These are phyloP conservation scores for Perodicticus potto DNA, from an alignment of 2,797 vertebrate genomes.

Conservation along the genomic window DNA sequence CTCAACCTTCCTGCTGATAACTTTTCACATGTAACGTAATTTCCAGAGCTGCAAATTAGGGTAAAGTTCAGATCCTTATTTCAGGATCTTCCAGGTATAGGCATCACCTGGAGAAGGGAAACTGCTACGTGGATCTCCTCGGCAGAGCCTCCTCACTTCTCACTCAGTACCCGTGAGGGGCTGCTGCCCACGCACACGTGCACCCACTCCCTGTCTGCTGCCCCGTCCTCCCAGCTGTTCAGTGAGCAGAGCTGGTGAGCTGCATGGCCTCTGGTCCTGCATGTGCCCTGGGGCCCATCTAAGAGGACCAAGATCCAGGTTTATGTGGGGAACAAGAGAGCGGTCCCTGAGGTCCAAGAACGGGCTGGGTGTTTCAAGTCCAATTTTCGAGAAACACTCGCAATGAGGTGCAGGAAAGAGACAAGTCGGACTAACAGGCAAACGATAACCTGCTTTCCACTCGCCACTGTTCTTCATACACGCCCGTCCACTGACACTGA, in stretches of 20 bases:
- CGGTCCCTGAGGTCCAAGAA: too few species aligned
- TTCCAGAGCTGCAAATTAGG: not conserved
- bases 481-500: not conserved
- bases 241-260: accelerated
- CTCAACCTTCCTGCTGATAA: not conserved
- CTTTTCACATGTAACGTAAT: not conserved
- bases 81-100: not conserved
- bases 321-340: not conserved
- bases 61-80: not conserved
- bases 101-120: not conserved
- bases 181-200: accelerated
- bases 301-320: not conserved
- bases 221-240: not conserved
- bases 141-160: not conserved
- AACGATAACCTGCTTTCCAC: not conserved
- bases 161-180: not conserved
- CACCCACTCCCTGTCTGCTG: not conserved
- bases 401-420: not conserved
- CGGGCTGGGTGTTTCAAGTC: not conserved
- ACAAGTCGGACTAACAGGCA: not conserved
- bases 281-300: not conserved
- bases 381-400: not conserved
- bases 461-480: not conserved
- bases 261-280: not conserved
- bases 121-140: accelerated